phyloP scores from a whole-genome alignment of 2,797 vertebrate genomes.

The Micrastur ruficollis region DNA sequence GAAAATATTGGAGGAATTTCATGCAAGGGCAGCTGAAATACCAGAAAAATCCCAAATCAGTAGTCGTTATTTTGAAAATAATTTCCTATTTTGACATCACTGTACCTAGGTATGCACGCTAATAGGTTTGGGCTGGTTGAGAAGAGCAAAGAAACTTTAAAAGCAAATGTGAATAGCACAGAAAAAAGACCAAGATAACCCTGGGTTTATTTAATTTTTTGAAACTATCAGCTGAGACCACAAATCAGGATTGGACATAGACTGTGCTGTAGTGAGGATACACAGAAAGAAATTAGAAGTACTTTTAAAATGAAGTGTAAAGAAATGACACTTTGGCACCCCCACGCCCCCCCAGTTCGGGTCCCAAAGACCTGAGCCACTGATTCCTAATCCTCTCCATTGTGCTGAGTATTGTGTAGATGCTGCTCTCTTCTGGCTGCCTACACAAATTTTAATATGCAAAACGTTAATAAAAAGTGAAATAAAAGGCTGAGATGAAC shows the following conservation, averaged over 20 bases:
- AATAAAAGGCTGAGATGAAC: conserved; percentile 12
- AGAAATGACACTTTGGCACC: neutral
- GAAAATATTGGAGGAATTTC: conserved; percentile 19
- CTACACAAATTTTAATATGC: conserved; percentile 68
- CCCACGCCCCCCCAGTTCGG: neutral
- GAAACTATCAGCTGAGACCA: neutral
- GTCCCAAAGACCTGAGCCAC: conserved; percentile 32
- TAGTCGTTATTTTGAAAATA: neutral
- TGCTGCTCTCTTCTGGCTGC: conserved; percentile 76
- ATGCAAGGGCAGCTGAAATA: neutral
- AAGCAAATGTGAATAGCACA: neutral
- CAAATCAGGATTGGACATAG: neutral
- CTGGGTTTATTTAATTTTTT: neutral
- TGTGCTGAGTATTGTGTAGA: conserved; percentile 64
- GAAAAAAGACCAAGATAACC: neutral
- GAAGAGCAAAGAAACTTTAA: neutral
- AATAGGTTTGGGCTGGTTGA: neutral
- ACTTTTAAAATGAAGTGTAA: neutral
- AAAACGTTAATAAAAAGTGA: conserved; percentile 57
- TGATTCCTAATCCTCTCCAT: conserved; percentile 36
- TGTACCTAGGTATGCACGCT: neutral
- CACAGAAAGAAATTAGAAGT: neutral
- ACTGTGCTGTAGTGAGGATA: neutral
- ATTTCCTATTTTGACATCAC: neutral
- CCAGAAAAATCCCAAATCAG: neutral